phyloP scores from a whole-genome alignment of 2,113 vertebrate species.

The Chamaea fasciata region DNA sequence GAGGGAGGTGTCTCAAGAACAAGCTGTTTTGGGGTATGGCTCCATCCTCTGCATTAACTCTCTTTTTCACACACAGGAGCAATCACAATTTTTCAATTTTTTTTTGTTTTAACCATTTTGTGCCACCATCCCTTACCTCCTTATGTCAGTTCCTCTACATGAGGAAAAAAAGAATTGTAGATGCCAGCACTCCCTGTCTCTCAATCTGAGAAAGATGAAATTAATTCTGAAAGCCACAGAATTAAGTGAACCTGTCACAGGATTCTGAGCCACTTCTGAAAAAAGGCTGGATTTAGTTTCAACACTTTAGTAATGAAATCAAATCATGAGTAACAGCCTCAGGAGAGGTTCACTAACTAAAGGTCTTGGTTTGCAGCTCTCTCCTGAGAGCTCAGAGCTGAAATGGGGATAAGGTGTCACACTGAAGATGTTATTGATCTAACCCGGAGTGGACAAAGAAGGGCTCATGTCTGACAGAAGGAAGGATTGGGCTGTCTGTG shows the following conservation, averaged over 20 bases:
- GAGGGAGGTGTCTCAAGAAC: not conserved
- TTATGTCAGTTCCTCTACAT: not conserved
- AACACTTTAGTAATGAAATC: slow-evolving; percentile 11
- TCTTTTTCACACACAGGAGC: not conserved
- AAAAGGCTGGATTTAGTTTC: slow-evolving; percentile 37
- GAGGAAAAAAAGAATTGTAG: not conserved
- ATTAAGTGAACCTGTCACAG: not conserved
- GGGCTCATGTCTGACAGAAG: not conserved
- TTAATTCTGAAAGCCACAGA: slow-evolving; percentile 1
- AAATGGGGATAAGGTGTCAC: not conserved
- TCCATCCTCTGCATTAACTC: not conserved
- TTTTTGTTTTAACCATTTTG: not conserved
- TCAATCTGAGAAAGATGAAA: not conserved
- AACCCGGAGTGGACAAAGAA: not conserved
- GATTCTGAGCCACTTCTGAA: not conserved
- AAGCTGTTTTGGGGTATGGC: not conserved
- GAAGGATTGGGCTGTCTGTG: not conserved
- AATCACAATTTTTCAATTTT: not conserved
- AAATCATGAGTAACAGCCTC: not conserved
- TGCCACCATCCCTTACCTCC: not conserved
- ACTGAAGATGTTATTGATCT: not conserved
- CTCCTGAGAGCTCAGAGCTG: not conserved
- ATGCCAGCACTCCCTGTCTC: not conserved
- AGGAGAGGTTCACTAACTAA: not conserved
- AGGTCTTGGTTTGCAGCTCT: not conserved